Evolutionary conservation across 2,888 invertebrate genomes (phyloP).

Genomic region (Erebia palarica): DNA sequence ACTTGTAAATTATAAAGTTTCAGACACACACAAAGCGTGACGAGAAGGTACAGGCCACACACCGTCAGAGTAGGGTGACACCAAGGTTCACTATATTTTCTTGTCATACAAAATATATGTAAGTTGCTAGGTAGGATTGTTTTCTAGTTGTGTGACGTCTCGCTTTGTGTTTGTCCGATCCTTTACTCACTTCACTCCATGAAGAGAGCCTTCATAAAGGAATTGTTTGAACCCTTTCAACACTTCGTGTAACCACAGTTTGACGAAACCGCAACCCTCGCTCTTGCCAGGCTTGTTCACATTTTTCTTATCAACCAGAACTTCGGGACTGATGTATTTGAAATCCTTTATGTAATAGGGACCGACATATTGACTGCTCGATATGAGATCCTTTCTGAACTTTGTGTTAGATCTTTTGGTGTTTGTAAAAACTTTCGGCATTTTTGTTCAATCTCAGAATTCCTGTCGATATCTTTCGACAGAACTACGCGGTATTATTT

Average conservation of each 20-base stretch:
- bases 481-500: too few relatives aligned
- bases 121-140: too few relatives aligned
- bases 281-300: constrained; percentile 32
- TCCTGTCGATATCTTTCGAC: background rate
- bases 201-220: constrained; percentile 71
- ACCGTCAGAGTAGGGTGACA: too few relatives aligned
- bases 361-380: constrained; percentile 53
- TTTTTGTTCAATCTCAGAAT: constrained; percentile 2
- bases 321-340: constrained; percentile 64
- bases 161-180: too few relatives aligned
- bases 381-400: constrained; percentile 43
- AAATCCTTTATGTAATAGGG: constrained; percentile 70
- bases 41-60: too few relatives aligned
- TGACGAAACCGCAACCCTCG: constrained; percentile 46
- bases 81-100: too few relatives aligned
- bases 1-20: constrained; percentile 35
- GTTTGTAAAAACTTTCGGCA: constrained; percentile 28
- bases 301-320: constrained; percentile 45
- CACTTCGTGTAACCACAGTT: constrained; percentile 62
- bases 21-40: too few relatives aligned
- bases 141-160: too few relatives aligned
- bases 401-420: constrained; percentile 23
- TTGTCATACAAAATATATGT: too few relatives aligned
- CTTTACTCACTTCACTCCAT: constrained; percentile 72
- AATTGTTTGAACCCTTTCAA: constrained; percentile 69